A percentile compares a stretch with the other conserved stretches of the same genome.
Conservation (phyloP, 2,888 invertebrate genomes). For the Stenchaetothrips biformis region DNA sequence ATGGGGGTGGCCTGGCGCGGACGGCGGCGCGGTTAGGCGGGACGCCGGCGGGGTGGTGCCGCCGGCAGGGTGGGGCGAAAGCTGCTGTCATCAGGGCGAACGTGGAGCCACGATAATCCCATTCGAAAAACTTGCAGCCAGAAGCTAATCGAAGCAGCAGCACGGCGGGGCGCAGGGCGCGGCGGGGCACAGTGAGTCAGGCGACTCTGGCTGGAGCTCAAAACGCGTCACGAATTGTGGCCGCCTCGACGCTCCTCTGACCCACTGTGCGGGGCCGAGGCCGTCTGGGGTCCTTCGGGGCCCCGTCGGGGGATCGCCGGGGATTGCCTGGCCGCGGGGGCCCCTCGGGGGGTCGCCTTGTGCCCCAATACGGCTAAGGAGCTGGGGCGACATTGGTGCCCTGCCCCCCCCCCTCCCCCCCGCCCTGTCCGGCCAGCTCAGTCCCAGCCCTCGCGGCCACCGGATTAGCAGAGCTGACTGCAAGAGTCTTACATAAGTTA, state of each 20-base stretch:
- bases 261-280: too few relatives aligned
- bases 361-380: not conserved
- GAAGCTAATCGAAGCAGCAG: not conserved
- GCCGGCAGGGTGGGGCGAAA: not conserved
- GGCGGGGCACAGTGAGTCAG: too few relatives aligned
- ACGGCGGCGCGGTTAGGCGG: not conserved
- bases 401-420: not conserved
- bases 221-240: too few relatives aligned
- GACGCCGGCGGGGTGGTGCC: not conserved
- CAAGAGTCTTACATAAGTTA: slow-evolving; percentile 9
- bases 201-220: too few relatives aligned
- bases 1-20: not conserved
- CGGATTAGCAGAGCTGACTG: not conserved
- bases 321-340: too few relatives aligned
- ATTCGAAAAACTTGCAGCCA: slow-evolving; percentile 1
- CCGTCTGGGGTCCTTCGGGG: too few relatives aligned
- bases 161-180: too few relatives aligned
- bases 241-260: too few relatives aligned
- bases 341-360: not conserved
- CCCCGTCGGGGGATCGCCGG: too few relatives aligned
- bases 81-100: not conserved
- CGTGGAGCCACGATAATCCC: not conserved
- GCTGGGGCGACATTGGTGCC: not conserved
- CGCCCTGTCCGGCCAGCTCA: not conserved
- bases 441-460: not conserved